Evolutionary conservation across 2,797 vertebrate genomes (phyloP), one percentile per base, ranked within the genome.

Genomic region (Pagetopsis macropterus): DNA sequence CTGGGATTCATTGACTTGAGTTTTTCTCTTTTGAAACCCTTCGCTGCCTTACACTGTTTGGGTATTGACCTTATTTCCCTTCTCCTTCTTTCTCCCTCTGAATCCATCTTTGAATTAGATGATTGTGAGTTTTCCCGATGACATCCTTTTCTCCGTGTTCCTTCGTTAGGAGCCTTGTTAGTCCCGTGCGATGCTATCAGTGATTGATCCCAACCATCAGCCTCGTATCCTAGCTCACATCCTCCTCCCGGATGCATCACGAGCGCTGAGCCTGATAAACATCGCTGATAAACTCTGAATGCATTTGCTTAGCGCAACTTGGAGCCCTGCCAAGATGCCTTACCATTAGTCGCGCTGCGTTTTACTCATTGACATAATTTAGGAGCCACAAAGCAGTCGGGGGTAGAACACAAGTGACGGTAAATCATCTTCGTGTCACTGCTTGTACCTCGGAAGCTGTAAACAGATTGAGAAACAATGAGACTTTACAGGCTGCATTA

Each of bases 71-170:
- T 78, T n/a, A 66, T 41, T 76, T 74, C 43, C 46, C 44, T 33
- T 23, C 58, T 40, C 40, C n/a, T 14, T 56, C 57, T 33, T 44
- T 11, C 43, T 5, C 27, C 17, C 54, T 13, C 9, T 17, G 46
- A 79, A 87, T 84, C 75, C 49, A 82, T 91, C 68, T 84, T 66
- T 45, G 64, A 69, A 55, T 44, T 17, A 41, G 71, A 76, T 85
- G 82, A 90, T 88, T 79, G 74, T 11, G 69, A 73, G 45, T 82
- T 85, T 75, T 63, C 73, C 87, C 83, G 87, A 88, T 90, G 83
- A 86, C 40, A 72, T 78, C 70, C 70, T 71, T 64, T 81, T 70
- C 69, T 76, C 75, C 10, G 5, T 67, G 70, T 72, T 56, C 67
- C 72, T 79, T 79, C 58, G 45, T 88, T 80, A 82, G 81, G 46